These are phyloP conservation scores for Prionailurus bengalensis DNA, from an alignment of 2,113 vertebrate genomes.

Conservation along the genomic window DNA sequence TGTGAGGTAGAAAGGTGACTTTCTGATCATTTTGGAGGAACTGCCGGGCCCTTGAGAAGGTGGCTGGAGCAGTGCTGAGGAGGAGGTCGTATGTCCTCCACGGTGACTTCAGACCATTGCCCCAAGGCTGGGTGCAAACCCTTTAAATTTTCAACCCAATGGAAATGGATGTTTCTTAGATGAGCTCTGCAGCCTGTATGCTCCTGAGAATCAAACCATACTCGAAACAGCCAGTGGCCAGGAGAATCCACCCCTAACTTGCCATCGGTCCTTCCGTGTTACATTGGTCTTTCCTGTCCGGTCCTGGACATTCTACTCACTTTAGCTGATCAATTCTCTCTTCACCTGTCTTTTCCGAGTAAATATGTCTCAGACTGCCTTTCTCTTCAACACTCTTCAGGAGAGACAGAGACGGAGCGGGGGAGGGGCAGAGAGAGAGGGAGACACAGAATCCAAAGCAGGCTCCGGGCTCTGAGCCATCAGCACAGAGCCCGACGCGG, in stretches of 20 bases:
- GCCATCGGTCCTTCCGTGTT: fast-evolving
- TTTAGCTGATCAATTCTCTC: background rate
- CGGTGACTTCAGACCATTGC: background rate
- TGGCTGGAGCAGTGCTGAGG: background rate
- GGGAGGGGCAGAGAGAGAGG: too few relatives aligned
- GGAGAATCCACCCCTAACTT: background rate
- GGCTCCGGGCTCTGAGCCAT: too few relatives aligned
- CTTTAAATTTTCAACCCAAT: background rate
- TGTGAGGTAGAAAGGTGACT: background rate
- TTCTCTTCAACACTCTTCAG: background rate
- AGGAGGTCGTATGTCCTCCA: background rate
- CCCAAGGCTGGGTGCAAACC: background rate
- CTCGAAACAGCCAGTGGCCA: background rate
- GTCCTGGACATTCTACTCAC: too few relatives aligned
- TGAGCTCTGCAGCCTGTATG: background rate
- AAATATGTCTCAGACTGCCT: background rate
- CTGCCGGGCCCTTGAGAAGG: background rate
- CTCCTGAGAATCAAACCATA: background rate
- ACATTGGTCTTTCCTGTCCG: background rate
- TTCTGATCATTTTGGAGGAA: background rate
- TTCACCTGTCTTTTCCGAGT: background rate
- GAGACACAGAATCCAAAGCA: too few relatives aligned
- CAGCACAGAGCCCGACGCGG: too few relatives aligned
- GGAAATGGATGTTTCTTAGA: background rate
- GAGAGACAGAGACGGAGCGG: too few relatives aligned